A percentile compares a stretch with the other conserved stretches of the same genome.
Conservation (phyloP, 2,888 invertebrate genomes). For the Oligia latruncula region DNA sequence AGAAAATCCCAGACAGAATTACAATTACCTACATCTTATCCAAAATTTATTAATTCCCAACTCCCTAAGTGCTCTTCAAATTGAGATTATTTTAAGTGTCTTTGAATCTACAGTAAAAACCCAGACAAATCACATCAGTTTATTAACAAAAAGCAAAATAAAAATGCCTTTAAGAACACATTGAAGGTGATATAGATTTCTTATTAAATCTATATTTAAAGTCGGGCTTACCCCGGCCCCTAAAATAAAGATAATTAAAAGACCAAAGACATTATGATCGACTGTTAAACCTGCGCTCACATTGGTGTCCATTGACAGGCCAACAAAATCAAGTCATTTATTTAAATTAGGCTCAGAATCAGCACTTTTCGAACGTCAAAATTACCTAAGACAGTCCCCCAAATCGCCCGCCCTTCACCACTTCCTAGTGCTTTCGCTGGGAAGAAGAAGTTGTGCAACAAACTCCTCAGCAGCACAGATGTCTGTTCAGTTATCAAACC, state of each 20-base stretch:
- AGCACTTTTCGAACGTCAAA: too few species aligned
- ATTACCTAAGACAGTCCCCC: too few species aligned
- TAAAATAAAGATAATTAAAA: conserved; percentile 50
- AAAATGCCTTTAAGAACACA: not conserved
- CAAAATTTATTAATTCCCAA: not conserved
- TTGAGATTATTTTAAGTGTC: not conserved
- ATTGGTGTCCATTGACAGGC: not conserved
- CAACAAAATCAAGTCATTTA: not conserved
- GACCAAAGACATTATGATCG: not conserved
- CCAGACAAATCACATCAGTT: conserved; percentile 12
- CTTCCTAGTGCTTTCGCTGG: too few species aligned
- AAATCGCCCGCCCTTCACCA: too few species aligned
- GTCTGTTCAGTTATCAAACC: too few species aligned
- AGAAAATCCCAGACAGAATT: not conserved
- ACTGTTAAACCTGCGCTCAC: conserved; percentile 35
- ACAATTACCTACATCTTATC: too few species aligned
- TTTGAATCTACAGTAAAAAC: conserved; percentile 33
- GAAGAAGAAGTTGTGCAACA: too few species aligned
- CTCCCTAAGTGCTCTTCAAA: not conserved
- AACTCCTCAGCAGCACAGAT: too few species aligned
- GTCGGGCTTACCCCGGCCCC: conserved; percentile 45
- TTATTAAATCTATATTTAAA: conserved; percentile 37
- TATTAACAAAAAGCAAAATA: conserved; percentile 10
- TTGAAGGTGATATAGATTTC: conserved; percentile 14
- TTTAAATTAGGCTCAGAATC: too few species aligned